phyloP scores from a whole-genome alignment of 2,113 vertebrate species.

The Prunella himalayana region DNA sequence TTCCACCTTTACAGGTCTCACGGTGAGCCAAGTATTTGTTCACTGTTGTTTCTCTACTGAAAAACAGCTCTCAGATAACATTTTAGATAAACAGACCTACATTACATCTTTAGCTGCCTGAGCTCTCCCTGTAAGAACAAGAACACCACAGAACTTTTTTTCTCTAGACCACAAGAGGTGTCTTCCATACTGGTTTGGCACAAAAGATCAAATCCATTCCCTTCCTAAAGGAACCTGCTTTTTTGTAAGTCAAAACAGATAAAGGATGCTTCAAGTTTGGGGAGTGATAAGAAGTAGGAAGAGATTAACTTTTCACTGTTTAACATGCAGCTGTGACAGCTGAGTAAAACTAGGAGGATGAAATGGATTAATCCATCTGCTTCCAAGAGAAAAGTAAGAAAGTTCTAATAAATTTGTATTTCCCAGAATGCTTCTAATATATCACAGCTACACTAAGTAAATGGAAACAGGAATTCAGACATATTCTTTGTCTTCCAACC shows the following conservation, averaged over 20 bases:
- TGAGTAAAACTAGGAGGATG: not conserved
- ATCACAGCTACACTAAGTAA: not conserved
- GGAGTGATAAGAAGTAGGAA: not conserved
- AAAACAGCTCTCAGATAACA: not conserved
- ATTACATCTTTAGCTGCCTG: not conserved
- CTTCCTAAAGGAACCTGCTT: not conserved
- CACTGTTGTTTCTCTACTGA: not conserved
- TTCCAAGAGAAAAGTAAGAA: not conserved
- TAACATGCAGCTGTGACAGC: not conserved
- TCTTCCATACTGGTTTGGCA: not conserved
- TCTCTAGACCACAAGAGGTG: not conserved
- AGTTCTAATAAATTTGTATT: not conserved
- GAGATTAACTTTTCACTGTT: not conserved
- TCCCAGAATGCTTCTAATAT: not conserved
- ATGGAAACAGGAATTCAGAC: not conserved
- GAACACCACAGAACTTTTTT: not conserved
- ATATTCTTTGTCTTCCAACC: not conserved
- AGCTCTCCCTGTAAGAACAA: not conserved
- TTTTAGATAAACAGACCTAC: not conserved
- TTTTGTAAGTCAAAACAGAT: not conserved
- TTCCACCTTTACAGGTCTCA: not conserved
- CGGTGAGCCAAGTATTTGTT: not conserved
- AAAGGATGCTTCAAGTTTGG: not conserved
- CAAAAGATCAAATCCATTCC: not conserved
- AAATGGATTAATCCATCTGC: not conserved